Percentiles rank a stretch among this genome's conserved stretches.
Evolutionary conservation across 2,797 vertebrate species (phyloP).

Genomic region (Xerus rutilus): DNA sequence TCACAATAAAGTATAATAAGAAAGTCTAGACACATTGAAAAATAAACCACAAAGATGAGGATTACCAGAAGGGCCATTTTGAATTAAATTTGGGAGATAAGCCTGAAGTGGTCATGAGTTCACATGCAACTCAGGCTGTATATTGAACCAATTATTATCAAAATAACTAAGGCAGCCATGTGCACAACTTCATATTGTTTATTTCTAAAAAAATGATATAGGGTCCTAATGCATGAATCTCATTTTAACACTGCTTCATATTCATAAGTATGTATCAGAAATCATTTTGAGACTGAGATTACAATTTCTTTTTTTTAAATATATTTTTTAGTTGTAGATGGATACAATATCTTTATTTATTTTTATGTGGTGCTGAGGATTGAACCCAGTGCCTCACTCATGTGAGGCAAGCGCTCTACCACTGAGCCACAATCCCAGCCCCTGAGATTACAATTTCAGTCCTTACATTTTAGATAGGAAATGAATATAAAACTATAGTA

Average conservation of each 20-base stretch:
- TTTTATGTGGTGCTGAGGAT: too few relatives aligned
- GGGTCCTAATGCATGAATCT: neutral
- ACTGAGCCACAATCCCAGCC: too few relatives aligned
- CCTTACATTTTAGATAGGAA: neutral
- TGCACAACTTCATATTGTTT: neutral
- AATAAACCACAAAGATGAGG: neutral
- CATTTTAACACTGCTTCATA: neutral
- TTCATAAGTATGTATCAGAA: neutral
- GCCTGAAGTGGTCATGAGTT: neutral
- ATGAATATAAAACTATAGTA: neutral
- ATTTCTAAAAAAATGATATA: neutral
- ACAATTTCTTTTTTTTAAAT: neutral
- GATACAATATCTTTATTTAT: too few relatives aligned
- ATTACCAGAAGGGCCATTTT: neutral
- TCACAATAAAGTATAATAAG: neutral
- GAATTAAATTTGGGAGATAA: neutral
- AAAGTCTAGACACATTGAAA: neutral
- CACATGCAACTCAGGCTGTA: neutral
- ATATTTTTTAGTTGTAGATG: too few relatives aligned
- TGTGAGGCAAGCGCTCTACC: too few relatives aligned
- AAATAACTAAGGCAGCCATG: neutral
- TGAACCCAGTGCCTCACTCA: too few relatives aligned
- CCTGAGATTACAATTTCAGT: neutral
- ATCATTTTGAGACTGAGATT: neutral
- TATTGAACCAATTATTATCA: neutral